Evolutionary conservation across 2,888 invertebrate species (phyloP), one percentile per base, ranked within the genome.

Genomic region (Leptinotarsa haldemani): DNA sequence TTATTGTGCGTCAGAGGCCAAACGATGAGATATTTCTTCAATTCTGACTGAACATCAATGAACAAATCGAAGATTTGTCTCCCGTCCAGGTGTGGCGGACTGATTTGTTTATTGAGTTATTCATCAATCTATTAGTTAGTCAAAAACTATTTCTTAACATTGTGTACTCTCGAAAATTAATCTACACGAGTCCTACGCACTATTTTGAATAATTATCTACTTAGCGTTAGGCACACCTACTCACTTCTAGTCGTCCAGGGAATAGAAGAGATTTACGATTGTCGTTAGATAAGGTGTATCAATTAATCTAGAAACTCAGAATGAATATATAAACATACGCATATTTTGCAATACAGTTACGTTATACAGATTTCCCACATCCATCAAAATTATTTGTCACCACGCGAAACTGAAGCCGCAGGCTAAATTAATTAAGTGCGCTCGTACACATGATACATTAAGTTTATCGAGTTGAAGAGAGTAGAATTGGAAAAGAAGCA

Each of bases 151-250:
- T 61, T 61, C 61, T n/a, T 30, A 40, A 61, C 40, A 22, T 20
- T 25, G 56, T 56, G 22, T 56, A 56, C 56, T 56, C 56, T 56
- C 56, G 22, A 61, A 61, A 61, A 61, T 61, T 61, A 61, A 61
- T 61, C 61, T 61, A 61, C 61, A 40, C 40, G 30, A 61, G 25
- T 61, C 61, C 61, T 61, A 61, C 61, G 61, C 61, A 61, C 61
- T 61, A 61, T 61, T 61, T 61, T 61, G 61, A 61, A 61, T 61
- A 61, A 61, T 61, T 40, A 61, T 30, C 61, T 61, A 61, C 61
- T 61, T 61, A 61, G 61, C 40, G 61, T 7, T 61, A 9, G 61
- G 40, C 61, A 30, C 61, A 61, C 61, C 61, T 61, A 61, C 61
- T 61, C 40, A 61, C 1, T 61, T 40, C 61, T 61, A 61, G 5